A percentile compares a stretch with the other conserved stretches of the same genome.
phyloP scores from a whole-genome alignment of 1,140 invertebrate genomes.

The Luehdorfia chinensis region DNA sequence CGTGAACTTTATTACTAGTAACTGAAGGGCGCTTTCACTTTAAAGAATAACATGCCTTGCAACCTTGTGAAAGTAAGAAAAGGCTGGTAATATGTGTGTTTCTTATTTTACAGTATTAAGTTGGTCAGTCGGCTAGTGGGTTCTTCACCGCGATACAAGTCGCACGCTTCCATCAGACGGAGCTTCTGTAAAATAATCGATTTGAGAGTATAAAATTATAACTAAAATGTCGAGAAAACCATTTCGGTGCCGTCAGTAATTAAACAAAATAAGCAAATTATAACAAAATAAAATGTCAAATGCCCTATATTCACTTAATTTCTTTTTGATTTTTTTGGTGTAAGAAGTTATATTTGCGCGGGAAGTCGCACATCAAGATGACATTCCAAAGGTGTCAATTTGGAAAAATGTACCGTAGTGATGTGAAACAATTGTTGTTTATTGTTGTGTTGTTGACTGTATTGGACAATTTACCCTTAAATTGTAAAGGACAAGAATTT shows the following conservation, averaged over 20 bases:
- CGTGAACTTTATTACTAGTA: constrained; percentile 18
- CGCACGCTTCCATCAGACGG: constrained; percentile 35
- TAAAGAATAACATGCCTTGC: constrained; percentile 25
- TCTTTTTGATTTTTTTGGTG: constrained; percentile 12
- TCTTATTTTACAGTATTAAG: constrained; percentile 71
- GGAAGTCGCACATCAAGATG: constrained; percentile 57
- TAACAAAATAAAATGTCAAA: constrained; percentile 36
- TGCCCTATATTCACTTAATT: constrained; percentile 24
- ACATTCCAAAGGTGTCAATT: constrained; percentile 54
- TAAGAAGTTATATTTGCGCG: constrained; percentile 34
- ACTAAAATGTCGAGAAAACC: constrained; percentile 52
- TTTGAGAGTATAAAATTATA: constrained; percentile 24
- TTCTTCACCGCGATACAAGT: constrained; percentile 38
- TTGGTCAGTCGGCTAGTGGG: constrained; percentile 75
- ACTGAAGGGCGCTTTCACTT: constrained; percentile 21
- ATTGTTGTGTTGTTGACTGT: constrained; percentile 50
- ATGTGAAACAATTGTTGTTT: constrained; percentile 53
- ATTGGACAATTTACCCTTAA: constrained; percentile 49
- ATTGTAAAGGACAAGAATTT: constrained; percentile 43
- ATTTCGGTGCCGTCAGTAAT: constrained; percentile 35
- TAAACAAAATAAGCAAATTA: constrained; percentile 11
- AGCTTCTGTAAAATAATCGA: constrained; percentile 11
- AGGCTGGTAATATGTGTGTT: constrained; percentile 63
- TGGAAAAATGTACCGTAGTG: constrained; percentile 42
- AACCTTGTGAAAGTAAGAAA: constrained; percentile 43